Base-by-base conservation (phyloP, 2,113 vertebrate genomes). In the Phrynocephalus versicolor region DNA sequence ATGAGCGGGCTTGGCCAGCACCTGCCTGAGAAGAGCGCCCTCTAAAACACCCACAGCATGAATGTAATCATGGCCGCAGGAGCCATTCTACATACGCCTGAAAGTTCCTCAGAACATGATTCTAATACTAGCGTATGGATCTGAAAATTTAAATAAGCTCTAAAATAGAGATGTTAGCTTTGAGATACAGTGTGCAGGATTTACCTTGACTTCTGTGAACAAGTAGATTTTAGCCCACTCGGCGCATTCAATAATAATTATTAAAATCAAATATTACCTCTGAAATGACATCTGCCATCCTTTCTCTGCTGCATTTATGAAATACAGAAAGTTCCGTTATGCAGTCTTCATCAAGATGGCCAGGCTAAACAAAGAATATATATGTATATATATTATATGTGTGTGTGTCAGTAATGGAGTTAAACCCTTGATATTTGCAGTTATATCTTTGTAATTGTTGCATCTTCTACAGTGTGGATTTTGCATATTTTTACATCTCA, bases 271-370 rank as follows among this genome's bases (percentile, higher is more conserved):
- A 74, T 6, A 23, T 94, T 96, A 97, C 99, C 98, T 98, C 93
- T 51, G 97, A 97, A 85, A 99, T 94, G 60, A 98, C 91, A 2
- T 95, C 88, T 41, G 94, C 84, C 92, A 97, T 96, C 86, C 92
- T 96, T 82, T 96, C 92, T 90, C 93, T 97, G 88, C 97, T 98
- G 41, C 91, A 95, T 86, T 97, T 97, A 89, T 97, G 92, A 92
- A 96, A 94, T 70, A 98, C 96, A 3, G 98, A 97, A 94, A 99
- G 98, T 92, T 99, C 98, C 19, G 95, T 97, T 87, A 99, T 23
- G 2, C 98, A 99, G 93, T 99, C 98, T 88, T 98, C 97, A 92
- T 99, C 98, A 74, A 99, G 96, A 83, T 96, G 95, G 41, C 96
- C 95, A 87, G 97, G 90, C 99, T 99, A 93, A 23, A 94, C 62